Evolutionary conservation across 2,888 invertebrate species (phyloP).

Genomic region (Caenorhabditis becei): DNA sequence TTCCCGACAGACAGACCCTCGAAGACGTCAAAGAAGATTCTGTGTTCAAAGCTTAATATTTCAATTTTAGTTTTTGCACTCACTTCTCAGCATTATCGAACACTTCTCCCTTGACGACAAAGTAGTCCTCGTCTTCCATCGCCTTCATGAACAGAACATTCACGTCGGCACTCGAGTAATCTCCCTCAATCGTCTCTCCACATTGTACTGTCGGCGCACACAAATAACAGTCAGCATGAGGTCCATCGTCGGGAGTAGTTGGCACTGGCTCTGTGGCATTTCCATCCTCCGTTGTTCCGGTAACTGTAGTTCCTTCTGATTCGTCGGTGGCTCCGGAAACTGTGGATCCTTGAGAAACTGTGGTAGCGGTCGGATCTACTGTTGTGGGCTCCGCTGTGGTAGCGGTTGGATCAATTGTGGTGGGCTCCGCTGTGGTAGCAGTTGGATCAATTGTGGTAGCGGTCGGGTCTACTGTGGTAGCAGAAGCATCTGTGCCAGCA

Average conservation of each 20-base stretch:
- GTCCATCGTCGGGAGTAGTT: constrained; percentile 12
- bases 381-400: neutral
- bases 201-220: constrained; percentile 49
- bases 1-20: constrained; percentile 42
- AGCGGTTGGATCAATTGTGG: neutral
- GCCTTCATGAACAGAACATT: constrained; percentile 45
- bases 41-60: constrained; percentile 3
- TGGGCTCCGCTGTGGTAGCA: neutral
- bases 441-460: neutral
- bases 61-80: neutral
- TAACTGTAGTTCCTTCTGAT: no score
- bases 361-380: neutral
- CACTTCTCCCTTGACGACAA: constrained; percentile 44
- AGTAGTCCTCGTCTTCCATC: constrained; percentile 46
- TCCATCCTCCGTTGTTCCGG: no score
- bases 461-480: neutral
- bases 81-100: constrained; percentile 39
- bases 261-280: neutral
- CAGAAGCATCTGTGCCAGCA: neutral
- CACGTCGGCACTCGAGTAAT: constrained; percentile 45
- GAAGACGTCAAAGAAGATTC: constrained; percentile 46
- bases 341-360: neutral
- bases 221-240: constrained; percentile 38
- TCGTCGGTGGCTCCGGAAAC: neutral
- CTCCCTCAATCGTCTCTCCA: constrained; percentile 48